phyloP scores from a whole-genome alignment of 2,888 invertebrate species.

The Nomada fabriciana region DNA sequence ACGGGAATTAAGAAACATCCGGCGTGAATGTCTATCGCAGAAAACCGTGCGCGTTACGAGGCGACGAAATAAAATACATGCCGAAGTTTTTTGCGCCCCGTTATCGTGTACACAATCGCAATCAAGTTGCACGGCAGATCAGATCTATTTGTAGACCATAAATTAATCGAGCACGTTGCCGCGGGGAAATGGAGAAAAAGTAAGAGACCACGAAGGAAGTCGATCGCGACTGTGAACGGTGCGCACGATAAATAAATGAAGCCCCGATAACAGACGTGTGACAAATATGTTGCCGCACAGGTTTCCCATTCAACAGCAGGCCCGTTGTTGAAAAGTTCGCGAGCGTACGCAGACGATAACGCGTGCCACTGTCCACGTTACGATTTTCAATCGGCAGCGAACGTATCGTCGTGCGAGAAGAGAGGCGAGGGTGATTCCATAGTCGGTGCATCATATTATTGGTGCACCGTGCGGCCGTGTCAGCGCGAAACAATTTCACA shows the following conservation, averaged over 20 bases:
- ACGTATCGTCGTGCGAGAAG: background rate
- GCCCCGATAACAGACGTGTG: slow-evolving; percentile 22
- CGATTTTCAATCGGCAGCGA: too few species aligned
- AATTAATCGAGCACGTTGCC: slow-evolving; percentile 34
- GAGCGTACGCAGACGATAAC: background rate
- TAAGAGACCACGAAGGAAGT: background rate
- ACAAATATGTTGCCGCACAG: slow-evolving; percentile 14
- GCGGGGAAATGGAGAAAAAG: background rate
- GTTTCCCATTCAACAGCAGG: background rate
- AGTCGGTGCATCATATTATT: background rate
- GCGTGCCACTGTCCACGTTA: background rate
- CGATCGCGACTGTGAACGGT: background rate
- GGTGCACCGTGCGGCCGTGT: slow-evolving; percentile 8
- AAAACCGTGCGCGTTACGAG: slow-evolving; percentile 9
- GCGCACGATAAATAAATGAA: slow-evolving; percentile 30
- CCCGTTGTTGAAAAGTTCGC: slow-evolving; percentile 12
- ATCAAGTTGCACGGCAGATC: slow-evolving; percentile 19
- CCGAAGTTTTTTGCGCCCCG: slow-evolving; percentile 2
- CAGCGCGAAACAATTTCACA: slow-evolving; percentile 43
- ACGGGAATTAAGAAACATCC: slow-evolving; percentile 40
- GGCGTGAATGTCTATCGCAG: slow-evolving; percentile 19
- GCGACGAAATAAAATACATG: slow-evolving; percentile 14
- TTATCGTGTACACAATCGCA: slow-evolving; percentile 32
- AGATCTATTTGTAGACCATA: slow-evolving; percentile 23
- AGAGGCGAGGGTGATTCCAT: slow-evolving; percentile 14